These are phyloP conservation scores for Bradysia coprophila DNA, from an alignment of 1,140 invertebrate species.

Conservation along the genomic window DNA sequence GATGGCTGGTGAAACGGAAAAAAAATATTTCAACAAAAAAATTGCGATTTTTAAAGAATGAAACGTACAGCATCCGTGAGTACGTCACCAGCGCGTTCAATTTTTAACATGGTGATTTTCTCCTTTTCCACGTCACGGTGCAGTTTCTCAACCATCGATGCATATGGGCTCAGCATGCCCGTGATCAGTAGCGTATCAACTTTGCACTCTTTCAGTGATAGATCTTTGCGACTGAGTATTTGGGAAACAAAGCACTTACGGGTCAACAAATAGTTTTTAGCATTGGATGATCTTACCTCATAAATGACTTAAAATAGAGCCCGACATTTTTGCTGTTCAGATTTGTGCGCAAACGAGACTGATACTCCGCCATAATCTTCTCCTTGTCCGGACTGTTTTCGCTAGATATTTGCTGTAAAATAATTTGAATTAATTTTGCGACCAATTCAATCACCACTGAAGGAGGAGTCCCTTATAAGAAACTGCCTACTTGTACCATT, in stretches of 20 bases:
- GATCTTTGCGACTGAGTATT: conserved; percentile 46
- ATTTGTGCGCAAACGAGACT: conserved; percentile 53
- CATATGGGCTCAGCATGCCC: conserved; percentile 61
- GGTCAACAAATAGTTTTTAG: conserved; percentile 3
- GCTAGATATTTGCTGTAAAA: conserved; percentile 20
- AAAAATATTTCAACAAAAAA: conserved; percentile 2
- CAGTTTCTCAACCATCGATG: conserved; percentile 53
- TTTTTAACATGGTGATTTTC: conserved; percentile 62
- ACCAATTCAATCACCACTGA: too few species aligned
- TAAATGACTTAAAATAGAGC: conserved; percentile 63
- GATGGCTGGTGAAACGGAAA: conserved; percentile 37
- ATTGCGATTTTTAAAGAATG: too few species aligned
- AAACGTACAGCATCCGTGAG: conserved; percentile 52
- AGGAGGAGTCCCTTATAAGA: too few species aligned
- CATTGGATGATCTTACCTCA: conserved; percentile 38
- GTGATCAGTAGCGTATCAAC: conserved; percentile 65
- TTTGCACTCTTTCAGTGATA: conserved; percentile 46
- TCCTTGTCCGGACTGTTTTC: conserved; percentile 41
- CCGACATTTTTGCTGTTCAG: conserved; percentile 74
- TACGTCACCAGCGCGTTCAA: conserved; percentile 63
- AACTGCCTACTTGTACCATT: too few species aligned
- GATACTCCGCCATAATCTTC: conserved; percentile 56
- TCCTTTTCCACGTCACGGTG: conserved; percentile 60
- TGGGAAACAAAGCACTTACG: too few species aligned
- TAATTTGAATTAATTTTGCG: too few species aligned